These are phyloP conservation scores for Embidobia sp. DNA, from an alignment of 2,888 invertebrate species.

Conservation along the genomic window DNA sequence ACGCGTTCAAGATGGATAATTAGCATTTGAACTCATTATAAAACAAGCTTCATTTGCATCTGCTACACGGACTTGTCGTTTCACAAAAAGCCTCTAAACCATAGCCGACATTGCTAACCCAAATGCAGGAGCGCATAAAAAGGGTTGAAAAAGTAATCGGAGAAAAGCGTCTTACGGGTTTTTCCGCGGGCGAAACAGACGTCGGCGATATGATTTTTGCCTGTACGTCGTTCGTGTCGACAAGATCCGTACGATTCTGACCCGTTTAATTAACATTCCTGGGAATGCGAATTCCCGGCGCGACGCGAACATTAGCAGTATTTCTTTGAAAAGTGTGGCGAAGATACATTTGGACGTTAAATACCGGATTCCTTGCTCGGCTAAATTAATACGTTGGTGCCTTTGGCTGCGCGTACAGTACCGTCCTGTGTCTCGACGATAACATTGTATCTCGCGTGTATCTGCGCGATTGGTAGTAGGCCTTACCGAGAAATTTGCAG, in stretches of 20 bases:
- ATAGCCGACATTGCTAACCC: too few species aligned
- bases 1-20: too few species aligned
- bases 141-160: too few species aligned
- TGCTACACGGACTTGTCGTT: too few species aligned
- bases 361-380: conserved; percentile 56
- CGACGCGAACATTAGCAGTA: conserved; percentile 45
- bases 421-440: conserved; percentile 59
- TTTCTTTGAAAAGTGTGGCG: conserved; percentile 61
- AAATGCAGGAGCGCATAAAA: too few species aligned
- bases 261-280: conserved; percentile 58
- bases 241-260: conserved; percentile 57
- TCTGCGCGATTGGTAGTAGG: conserved; percentile 65
- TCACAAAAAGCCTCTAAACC: too few species aligned
- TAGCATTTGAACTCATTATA: too few species aligned
- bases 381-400: conserved; percentile 62
- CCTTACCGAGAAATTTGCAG: conserved; percentile 70
- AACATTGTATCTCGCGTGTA: conserved; percentile 67
- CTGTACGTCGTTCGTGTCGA: conserved; percentile 36
- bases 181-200: too few species aligned
- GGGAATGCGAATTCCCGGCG: conserved; percentile 51
- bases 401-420: conserved; percentile 56
- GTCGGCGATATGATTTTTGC: conserved; percentile 36
- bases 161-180: too few species aligned
- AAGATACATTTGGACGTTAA: conserved; percentile 63
- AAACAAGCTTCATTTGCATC: too few species aligned